Conservation (phyloP, 2,113 vertebrate genomes). For the Pontoporia blainvillei region DNA sequence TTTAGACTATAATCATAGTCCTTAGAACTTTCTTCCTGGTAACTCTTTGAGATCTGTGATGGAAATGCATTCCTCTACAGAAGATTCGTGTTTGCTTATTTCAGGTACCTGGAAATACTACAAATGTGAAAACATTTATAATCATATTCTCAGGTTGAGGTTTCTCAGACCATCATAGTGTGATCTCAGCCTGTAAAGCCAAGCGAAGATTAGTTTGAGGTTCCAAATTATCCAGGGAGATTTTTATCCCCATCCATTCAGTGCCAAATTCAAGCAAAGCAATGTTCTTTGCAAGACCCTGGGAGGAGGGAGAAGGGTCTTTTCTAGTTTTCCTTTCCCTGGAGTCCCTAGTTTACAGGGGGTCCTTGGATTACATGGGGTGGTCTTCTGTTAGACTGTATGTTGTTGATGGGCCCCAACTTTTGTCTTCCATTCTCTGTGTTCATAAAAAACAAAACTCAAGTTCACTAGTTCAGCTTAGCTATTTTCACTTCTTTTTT, state of each 20-base stretch:
- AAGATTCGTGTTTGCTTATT: not conserved
- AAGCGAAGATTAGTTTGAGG: not conserved
- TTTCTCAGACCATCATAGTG: not conserved
- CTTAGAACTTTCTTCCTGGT: not conserved
- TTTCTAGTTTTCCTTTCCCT: not conserved
- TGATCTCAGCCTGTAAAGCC: not conserved
- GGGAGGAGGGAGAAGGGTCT: rapidly evolving
- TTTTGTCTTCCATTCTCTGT: not conserved
- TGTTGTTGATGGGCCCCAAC: not conserved
- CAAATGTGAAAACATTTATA: not conserved
- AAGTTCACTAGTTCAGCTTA: not conserved
- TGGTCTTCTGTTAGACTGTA: not conserved
- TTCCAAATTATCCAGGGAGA: not conserved
- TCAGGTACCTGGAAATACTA: not conserved
- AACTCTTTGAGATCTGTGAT: not conserved
- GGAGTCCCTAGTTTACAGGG: not conserved
- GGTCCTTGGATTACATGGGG: not conserved
- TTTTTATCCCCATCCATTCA: not conserved
- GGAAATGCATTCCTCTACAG: not conserved
- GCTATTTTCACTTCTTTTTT: not conserved
- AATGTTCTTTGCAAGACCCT: not conserved
- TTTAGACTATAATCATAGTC: not conserved
- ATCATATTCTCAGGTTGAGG: not conserved
- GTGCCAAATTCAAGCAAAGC: not conserved
- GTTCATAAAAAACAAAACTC: not conserved